Percentiles rank a stretch among this genome's conserved stretches.
Conservation (phyloP, 2,888 invertebrate species). For the Drosophila robusta region DNA sequence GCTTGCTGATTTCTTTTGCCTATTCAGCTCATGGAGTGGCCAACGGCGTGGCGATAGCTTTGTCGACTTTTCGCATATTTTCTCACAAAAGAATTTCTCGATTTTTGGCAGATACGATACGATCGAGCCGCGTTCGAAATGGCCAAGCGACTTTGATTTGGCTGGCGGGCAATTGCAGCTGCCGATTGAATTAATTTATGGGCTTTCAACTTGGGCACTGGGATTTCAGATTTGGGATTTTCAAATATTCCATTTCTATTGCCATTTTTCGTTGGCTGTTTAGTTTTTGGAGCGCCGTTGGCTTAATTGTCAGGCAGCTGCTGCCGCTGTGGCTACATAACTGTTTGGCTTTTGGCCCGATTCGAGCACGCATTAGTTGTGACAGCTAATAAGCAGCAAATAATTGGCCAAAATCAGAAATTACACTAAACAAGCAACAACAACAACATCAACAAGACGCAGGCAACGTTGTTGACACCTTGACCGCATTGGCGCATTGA, state of each 20-base stretch:
- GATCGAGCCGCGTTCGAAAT: constrained; percentile 42
- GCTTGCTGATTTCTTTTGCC: constrained; percentile 66
- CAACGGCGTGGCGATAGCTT: constrained; percentile 33
- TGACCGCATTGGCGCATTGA: constrained; percentile 69
- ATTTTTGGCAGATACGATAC: constrained; percentile 37
- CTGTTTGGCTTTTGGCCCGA: constrained; percentile 61
- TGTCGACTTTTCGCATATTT: constrained; percentile 72
- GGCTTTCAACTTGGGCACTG: constrained; percentile 51
- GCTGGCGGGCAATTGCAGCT: constrained; percentile 69
- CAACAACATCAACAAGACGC: constrained; percentile 14
- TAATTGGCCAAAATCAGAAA: constrained; percentile 52
- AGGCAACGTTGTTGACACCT: constrained; percentile 61
- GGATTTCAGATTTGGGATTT: constrained; percentile 36
- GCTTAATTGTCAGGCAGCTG: constrained; percentile 60
- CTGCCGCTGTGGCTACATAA: constrained; percentile 48
- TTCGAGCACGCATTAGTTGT: constrained; percentile 57
- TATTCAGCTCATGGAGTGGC: constrained; percentile 60
- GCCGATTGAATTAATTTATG: constrained; percentile 76
- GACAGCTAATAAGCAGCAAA: constrained; percentile 66
- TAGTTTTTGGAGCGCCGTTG: constrained; percentile 55
- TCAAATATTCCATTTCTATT: constrained; percentile 41
- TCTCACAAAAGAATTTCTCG: constrained; percentile 76
- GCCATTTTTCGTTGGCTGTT: constrained; percentile 11
- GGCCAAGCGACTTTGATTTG: constrained; percentile 33
- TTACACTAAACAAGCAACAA: constrained; percentile 47